Percentiles rank a stretch among this genome's conserved stretches.
Conservation (phyloP, 2,797 vertebrate species). For the Ficedula albicollis region DNA sequence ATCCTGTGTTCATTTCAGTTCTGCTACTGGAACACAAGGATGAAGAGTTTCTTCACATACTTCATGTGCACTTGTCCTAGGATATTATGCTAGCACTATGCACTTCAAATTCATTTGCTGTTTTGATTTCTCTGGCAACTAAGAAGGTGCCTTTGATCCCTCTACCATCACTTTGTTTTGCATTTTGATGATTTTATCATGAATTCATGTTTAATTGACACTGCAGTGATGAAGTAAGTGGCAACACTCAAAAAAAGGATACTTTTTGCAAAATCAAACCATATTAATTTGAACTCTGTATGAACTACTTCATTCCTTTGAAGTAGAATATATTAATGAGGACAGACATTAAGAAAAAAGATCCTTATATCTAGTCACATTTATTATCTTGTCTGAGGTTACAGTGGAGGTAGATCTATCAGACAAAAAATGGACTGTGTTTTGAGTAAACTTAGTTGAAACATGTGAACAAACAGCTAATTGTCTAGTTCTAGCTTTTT, state of each 20-base stretch:
- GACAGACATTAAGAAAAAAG: slow-evolving; percentile 39
- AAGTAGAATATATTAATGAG: slow-evolving; percentile 46
- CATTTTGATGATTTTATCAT: slow-evolving; percentile 75
- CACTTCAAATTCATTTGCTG: slow-evolving; percentile 52
- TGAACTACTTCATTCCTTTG: slow-evolving; percentile 61
- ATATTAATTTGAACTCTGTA: slow-evolving; percentile 58
- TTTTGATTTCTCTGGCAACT: slow-evolving; percentile 58
- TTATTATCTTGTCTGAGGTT: slow-evolving; percentile 18
- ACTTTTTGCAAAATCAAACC: slow-evolving; percentile 45
- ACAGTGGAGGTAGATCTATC: background rate
- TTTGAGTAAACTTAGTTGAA: slow-evolving; percentile 23
- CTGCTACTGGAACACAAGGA: background rate
- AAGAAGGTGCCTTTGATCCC: slow-evolving; percentile 66
- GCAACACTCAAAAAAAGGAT: slow-evolving; percentile 52
- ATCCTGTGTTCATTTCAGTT: background rate
- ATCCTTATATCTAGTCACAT: background rate
- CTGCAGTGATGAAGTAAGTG: slow-evolving; percentile 60
- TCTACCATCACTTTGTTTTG: slow-evolving; percentile 52
- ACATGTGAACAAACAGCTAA: background rate
- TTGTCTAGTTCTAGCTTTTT: background rate
- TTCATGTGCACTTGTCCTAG: slow-evolving; percentile 4
- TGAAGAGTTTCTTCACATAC: background rate
- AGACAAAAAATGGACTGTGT: background rate
- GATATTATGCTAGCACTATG: background rate
- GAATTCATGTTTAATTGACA: slow-evolving; percentile 70